Percentiles rank a stretch among this genome's conserved stretches.
These are phyloP conservation scores for Podarcis siculus DNA, from an alignment of 2,797 vertebrate genomes.

Conservation along the genomic window DNA sequence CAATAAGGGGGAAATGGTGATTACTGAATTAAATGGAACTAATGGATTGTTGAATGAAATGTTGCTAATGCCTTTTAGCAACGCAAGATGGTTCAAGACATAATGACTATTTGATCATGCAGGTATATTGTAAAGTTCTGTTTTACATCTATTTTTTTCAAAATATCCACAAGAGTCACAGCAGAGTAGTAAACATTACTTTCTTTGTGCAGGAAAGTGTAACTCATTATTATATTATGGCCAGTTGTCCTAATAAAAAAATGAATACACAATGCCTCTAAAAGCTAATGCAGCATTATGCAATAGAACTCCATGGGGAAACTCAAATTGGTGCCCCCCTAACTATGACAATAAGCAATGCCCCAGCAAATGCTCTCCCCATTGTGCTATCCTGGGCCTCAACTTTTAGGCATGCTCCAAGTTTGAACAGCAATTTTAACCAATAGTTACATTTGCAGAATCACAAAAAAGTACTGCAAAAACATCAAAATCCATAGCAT, in stretches of 20 bases:
- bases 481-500: not conserved
- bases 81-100: not conserved
- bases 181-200: not conserved
- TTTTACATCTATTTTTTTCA: not conserved
- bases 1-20: not conserved
- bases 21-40: no score
- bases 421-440: not conserved
- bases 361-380: not conserved
- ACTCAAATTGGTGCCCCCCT: not conserved
- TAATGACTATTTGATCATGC: not conserved
- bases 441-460: not conserved
- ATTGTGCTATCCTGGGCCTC: not conserved
- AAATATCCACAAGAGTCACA: not conserved
- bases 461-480: not conserved
- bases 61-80: not conserved
- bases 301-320: not conserved
- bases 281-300: not conserved
- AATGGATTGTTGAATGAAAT: conserved; percentile 1
- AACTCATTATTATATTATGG: not conserved
- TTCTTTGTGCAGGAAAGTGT: not conserved
- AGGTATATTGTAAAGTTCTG: not conserved
- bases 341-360: not conserved
- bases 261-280: not conserved
- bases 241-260: not conserved
- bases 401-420: not conserved